These are phyloP conservation scores for Amblyopsis rosae DNA, from an alignment of 2,113 vertebrate species.

Conservation along the genomic window DNA sequence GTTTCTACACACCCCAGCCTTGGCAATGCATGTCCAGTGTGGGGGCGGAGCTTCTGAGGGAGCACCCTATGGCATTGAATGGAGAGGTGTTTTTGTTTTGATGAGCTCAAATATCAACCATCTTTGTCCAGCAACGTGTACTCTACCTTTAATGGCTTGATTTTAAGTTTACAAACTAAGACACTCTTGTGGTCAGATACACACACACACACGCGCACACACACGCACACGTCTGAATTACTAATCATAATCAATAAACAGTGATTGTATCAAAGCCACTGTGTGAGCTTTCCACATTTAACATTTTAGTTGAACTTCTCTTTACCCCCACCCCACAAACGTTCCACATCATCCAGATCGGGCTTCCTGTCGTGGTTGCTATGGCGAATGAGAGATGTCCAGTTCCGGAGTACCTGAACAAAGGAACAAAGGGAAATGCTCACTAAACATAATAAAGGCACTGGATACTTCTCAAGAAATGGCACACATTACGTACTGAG, in stretches of 20 bases:
- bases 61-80: no score
- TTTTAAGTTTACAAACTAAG: constrained; percentile 2
- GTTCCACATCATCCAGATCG: constrained; percentile 1
- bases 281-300: not conserved
- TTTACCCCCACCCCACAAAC: not conserved
- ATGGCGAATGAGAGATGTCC: constrained; percentile 16
- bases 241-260: not conserved
- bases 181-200: constrained; percentile 36
- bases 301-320: not conserved
- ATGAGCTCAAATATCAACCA: no score
- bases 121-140: no score
- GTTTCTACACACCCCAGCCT: no score
- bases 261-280: constrained; percentile 5
- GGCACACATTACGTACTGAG: not conserved
- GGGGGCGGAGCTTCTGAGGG: no score
- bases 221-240: constrained; percentile 14
- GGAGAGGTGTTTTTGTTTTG: no score
- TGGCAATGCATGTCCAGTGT: no score
- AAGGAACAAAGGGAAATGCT: not conserved
- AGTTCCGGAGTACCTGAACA: constrained; percentile 27
- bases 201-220: constrained; percentile 3
- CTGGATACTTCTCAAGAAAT: not conserved
- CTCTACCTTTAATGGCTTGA: no score
- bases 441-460: not conserved
- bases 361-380: not conserved